These are phyloP conservation scores for Tinea semifulvella DNA, from an alignment of 2,888 invertebrate genomes.

Conservation along the genomic window DNA sequence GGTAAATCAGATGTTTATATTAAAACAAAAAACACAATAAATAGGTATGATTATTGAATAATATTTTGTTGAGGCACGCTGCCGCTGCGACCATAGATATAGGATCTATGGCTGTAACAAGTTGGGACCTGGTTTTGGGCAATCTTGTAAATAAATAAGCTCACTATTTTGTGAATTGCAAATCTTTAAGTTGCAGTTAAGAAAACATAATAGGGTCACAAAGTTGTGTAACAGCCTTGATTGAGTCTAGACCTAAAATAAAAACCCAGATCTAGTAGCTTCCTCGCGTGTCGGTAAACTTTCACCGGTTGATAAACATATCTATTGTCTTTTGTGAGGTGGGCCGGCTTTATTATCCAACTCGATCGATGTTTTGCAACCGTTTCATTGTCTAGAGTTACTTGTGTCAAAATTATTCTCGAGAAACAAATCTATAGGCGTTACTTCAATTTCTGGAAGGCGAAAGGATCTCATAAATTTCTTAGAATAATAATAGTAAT, in stretches of 20 bases:
- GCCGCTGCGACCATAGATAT: too few relatives aligned
- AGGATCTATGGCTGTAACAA: too few relatives aligned
- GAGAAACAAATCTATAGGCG: not conserved
- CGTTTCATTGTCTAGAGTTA: slow-evolving; percentile 8
- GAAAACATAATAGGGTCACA: not conserved
- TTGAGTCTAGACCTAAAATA: slow-evolving; percentile 8
- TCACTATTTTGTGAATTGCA: too few relatives aligned
- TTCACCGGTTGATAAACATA: slow-evolving; percentile 39
- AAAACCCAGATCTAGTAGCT: slow-evolving; percentile 25
- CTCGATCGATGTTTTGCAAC: slow-evolving; percentile 11
- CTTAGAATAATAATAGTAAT: too few relatives aligned
- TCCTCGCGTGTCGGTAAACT: slow-evolving; percentile 38
- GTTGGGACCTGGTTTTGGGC: too few relatives aligned
- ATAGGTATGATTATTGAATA: too few relatives aligned
- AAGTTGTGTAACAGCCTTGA: slow-evolving; percentile 5
- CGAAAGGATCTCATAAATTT: too few relatives aligned
- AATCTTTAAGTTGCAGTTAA: not conserved
- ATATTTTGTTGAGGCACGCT: too few relatives aligned
- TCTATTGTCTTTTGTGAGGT: slow-evolving; percentile 26
- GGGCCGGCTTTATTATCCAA: slow-evolving; percentile 6
- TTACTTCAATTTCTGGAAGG: too few relatives aligned
- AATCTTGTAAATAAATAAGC: too few relatives aligned
- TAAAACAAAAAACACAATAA: too few relatives aligned
- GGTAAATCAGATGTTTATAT: too few relatives aligned
- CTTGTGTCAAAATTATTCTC: slow-evolving; percentile 4